These are phyloP conservation scores for Hydrotaea diabolus DNA, from an alignment of 2,888 invertebrate species.

Conservation along the genomic window DNA sequence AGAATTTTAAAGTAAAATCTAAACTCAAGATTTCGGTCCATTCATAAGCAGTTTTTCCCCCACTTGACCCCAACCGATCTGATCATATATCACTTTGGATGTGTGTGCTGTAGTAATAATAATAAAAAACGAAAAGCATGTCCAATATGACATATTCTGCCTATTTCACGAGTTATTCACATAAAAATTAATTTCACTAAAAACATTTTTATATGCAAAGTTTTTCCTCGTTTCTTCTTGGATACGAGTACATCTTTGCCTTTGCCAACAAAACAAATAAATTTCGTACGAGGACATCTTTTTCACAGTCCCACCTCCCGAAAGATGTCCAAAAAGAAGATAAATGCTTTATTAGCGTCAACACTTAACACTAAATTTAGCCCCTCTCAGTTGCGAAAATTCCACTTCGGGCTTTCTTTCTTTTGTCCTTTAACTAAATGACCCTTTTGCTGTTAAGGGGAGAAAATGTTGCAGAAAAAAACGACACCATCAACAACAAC, in stretches of 20 bases:
- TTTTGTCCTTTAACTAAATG: slow-evolving; percentile 35
- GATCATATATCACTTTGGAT: not conserved
- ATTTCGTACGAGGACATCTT: slow-evolving; percentile 32
- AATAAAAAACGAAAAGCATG: slow-evolving; percentile 13
- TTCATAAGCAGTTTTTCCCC: no score
- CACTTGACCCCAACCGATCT: not conserved
- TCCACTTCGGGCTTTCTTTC: not conserved
- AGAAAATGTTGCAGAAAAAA: slow-evolving; percentile 15
- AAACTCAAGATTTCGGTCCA: no score
- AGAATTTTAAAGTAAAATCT: no score
- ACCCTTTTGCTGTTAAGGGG: slow-evolving; percentile 56
- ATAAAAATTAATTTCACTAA: slow-evolving; percentile 64
- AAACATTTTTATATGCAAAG: slow-evolving; percentile 65
- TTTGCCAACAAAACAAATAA: slow-evolving; percentile 62
- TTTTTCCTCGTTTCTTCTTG: slow-evolving; percentile 31
- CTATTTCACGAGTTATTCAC: slow-evolving; percentile 11
- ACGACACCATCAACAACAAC: slow-evolving; percentile 47
- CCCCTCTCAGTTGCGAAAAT: slow-evolving; percentile 34
- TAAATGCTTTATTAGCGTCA: slow-evolving; percentile 67
- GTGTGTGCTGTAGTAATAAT: not conserved
- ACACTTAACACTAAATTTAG: slow-evolving; percentile 64
- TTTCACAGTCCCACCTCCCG: slow-evolving; percentile 25
- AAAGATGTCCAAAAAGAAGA: slow-evolving; percentile 53
- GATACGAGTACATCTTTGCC: not conserved
- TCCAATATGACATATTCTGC: slow-evolving; percentile 18